phyloP scores from a whole-genome alignment of 2,797 vertebrate genomes.

The Cichlasoma orientale region DNA sequence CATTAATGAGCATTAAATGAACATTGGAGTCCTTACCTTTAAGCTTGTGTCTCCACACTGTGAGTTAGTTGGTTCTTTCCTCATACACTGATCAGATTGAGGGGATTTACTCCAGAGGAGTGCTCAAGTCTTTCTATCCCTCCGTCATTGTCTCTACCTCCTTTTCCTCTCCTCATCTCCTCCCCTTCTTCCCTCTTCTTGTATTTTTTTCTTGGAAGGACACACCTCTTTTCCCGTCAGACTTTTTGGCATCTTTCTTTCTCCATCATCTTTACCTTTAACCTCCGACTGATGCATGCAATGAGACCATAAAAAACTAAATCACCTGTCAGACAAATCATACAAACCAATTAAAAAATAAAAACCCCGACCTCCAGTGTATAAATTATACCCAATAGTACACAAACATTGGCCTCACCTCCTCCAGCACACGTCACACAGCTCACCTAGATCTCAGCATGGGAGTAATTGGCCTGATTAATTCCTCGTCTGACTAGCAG shows the following conservation, averaged over 20 bases:
- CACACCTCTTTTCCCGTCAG: slow-evolving; percentile 48
- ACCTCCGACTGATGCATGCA: neutral
- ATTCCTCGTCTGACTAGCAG: slow-evolving; percentile 47
- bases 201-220: slow-evolving; percentile 28
- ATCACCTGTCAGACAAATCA: neutral
- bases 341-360: neutral
- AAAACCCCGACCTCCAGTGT: neutral
- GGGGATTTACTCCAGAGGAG: slow-evolving; percentile 68
- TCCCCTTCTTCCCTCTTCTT: slow-evolving; percentile 27
- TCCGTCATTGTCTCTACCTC: slow-evolving; percentile 44
- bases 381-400: neutral
- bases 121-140: slow-evolving; percentile 54
- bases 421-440: slow-evolving; percentile 22
- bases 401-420: slow-evolving; percentile 10
- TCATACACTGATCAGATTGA: slow-evolving; percentile 70
- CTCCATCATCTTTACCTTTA: neutral
- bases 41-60: slow-evolving; percentile 19
- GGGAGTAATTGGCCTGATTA: slow-evolving; percentile 70
- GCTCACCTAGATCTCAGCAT: slow-evolving; percentile 63
- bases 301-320: neutral
- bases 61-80: slow-evolving; percentile 35
- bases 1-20: slow-evolving; percentile 2
- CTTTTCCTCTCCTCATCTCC: slow-evolving; percentile 34
- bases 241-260: neutral
- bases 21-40: slow-evolving; percentile 47